phyloP scores from a whole-genome alignment of 2,888 invertebrate genomes.

The Hirtodrosophila trivittata region DNA sequence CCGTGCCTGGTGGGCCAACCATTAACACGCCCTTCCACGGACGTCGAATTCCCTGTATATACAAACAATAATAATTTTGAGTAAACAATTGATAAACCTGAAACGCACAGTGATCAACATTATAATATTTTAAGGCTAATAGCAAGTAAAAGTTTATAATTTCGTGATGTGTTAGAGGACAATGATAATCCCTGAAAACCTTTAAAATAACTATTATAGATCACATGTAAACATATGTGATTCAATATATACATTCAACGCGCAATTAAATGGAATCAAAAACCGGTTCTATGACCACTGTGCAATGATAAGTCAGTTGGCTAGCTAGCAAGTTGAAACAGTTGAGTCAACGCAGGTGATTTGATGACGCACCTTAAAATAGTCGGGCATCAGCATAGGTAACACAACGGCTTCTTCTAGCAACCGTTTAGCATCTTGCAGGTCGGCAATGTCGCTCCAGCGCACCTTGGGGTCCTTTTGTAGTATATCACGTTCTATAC shows the following conservation, averaged over 20 bases:
- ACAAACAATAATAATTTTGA: neutral
- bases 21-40: constrained; percentile 98
- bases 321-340: no score
- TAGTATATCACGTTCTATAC: constrained; percentile 94
- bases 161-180: no score
- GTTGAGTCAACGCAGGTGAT: constrained; percentile 32
- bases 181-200: no score
- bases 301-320: constrained; percentile 13
- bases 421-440: constrained; percentile 93
- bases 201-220: no score
- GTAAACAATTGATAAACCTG: neutral
- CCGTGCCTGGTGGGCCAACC: constrained; percentile 95
- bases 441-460: constrained; percentile 97
- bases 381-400: constrained; percentile 99
- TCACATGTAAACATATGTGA: no score
- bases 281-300: neutral
- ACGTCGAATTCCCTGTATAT: constrained; percentile 91
- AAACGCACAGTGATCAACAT: neutral
- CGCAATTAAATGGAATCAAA: neutral
- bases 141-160: no score
- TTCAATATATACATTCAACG: no score
- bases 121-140: no score
- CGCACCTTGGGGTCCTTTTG: constrained; percentile 98
- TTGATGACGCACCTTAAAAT: constrained; percentile 90
- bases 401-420: constrained; percentile 98